Conservation (phyloP, 2,888 invertebrate genomes). For the Heliconius erato region DNA sequence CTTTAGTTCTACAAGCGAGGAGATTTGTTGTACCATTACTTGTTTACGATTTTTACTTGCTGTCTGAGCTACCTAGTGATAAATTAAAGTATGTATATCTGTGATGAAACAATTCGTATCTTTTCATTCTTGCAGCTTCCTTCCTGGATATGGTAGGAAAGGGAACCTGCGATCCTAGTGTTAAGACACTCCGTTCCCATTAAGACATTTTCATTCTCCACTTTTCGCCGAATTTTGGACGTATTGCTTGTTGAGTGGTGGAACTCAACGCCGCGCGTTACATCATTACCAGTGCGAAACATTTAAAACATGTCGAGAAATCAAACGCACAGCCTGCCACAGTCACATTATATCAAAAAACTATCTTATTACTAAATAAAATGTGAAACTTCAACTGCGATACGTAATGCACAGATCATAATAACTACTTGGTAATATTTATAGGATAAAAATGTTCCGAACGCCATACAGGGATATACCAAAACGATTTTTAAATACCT, state of each 20-base stretch:
- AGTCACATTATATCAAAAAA: not conserved
- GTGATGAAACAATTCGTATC: too few relatives aligned
- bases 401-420: not conserved
- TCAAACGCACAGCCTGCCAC: too few relatives aligned
- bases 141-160: not conserved
- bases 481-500: conserved; percentile 48
- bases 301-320: too few relatives aligned
- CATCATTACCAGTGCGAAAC: too few relatives aligned
- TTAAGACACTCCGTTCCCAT: not conserved
- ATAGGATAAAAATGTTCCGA: not conserved
- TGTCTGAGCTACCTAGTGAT: not conserved
- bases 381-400: not conserved
- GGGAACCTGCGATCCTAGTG: not conserved
- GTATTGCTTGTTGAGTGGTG: too few relatives aligned
- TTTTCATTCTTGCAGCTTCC: too few relatives aligned
- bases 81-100: not conserved
- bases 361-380: not conserved
- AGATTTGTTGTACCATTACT: not conserved
- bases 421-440: conserved; percentile 1
- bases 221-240: too few relatives aligned
- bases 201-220: too few relatives aligned
- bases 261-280: too few relatives aligned
- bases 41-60: not conserved
- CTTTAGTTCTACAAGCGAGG: not conserved
- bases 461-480: conserved; percentile 36